phyloP scores from a whole-genome alignment of 1,140 invertebrate species.

The Hylaeus volcanicus region DNA sequence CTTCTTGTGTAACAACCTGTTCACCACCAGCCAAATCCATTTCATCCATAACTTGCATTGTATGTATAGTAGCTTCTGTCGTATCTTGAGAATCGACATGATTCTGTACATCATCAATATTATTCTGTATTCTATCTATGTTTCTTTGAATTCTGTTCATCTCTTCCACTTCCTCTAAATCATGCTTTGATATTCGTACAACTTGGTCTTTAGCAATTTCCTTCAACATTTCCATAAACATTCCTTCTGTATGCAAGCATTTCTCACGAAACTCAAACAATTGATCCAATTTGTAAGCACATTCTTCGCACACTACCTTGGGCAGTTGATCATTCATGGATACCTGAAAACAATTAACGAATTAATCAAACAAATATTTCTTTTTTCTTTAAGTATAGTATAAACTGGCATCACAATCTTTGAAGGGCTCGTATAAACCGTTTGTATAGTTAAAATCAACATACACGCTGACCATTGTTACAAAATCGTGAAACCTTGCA shows the following conservation, averaged over 20 bases:
- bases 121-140: conserved; percentile 64
- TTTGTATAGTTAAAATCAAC: not conserved
- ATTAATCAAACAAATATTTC: conserved; percentile 27
- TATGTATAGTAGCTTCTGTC: conserved; percentile 66
- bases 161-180: conserved; percentile 57
- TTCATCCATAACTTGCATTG: conserved; percentile 75
- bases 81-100: conserved; percentile 58
- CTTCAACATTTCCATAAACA: conserved; percentile 81
- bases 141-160: conserved; percentile 67
- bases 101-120: conserved; percentile 70
- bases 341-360: conserved; percentile 75
- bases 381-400: not conserved
- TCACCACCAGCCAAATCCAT: conserved; percentile 73
- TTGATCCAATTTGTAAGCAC: conserved; percentile 83
- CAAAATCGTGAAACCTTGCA: conserved; percentile 43
- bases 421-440: not conserved
- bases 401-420: not conserved
- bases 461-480: conserved; percentile 1
- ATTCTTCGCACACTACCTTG: conserved; percentile 83
- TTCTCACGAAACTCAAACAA: conserved; percentile 83
- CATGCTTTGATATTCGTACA: conserved; percentile 65
- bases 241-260: conserved; percentile 81
- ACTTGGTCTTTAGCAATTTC: conserved; percentile 73
- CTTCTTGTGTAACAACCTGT: conserved; percentile 75
- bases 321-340: conserved; percentile 82